These are phyloP conservation scores for Tragulus kanchil DNA, from an alignment of 2,113 vertebrate genomes.

Conservation along the genomic window DNA sequence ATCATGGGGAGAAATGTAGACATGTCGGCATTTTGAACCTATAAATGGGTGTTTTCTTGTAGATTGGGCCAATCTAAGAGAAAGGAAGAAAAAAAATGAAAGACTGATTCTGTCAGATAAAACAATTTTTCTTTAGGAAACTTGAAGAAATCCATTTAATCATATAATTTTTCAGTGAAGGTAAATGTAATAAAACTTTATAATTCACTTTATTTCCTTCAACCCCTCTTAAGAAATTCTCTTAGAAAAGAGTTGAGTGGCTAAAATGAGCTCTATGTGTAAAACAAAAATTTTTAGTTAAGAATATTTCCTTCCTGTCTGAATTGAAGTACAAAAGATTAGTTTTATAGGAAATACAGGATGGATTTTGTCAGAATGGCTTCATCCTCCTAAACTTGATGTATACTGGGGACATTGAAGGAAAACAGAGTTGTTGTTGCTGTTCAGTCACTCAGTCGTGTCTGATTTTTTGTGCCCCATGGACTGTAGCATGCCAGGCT, in stretches of 20 bases:
- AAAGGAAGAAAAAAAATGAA: conserved; percentile 53
- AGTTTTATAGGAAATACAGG: conserved; percentile 72
- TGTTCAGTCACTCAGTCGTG: too few relatives aligned
- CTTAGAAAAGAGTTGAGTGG: conserved; percentile 79
- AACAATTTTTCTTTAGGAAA: conserved; percentile 78
- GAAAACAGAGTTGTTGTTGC: neutral
- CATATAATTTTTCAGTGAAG: conserved; percentile 79
- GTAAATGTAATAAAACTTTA: conserved; percentile 82
- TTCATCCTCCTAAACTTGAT: conserved; percentile 53
- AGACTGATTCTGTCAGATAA: conserved; percentile 70
- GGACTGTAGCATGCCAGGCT: too few relatives aligned
- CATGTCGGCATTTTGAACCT: conserved; percentile 59
- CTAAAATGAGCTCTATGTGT: conserved; percentile 81
- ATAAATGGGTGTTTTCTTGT: conserved; percentile 59
- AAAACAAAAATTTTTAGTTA: conserved; percentile 76
- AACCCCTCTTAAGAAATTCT: conserved; percentile 73
- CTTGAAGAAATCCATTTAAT: conserved; percentile 79
- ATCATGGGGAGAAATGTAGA: conserved; percentile 33
- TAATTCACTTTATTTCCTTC: conserved; percentile 74
- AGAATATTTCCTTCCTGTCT: conserved; percentile 79
- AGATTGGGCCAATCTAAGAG: conserved; percentile 57
- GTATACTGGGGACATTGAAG: conserved; percentile 63
- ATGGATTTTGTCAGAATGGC: conserved; percentile 76
- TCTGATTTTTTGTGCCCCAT: too few relatives aligned
- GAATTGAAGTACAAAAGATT: conserved; percentile 66